Percentiles rank a stretch among this genome's conserved stretches.
phyloP scores from a whole-genome alignment of 2,113 vertebrate genomes.

The Atherinomorus stipes region DNA sequence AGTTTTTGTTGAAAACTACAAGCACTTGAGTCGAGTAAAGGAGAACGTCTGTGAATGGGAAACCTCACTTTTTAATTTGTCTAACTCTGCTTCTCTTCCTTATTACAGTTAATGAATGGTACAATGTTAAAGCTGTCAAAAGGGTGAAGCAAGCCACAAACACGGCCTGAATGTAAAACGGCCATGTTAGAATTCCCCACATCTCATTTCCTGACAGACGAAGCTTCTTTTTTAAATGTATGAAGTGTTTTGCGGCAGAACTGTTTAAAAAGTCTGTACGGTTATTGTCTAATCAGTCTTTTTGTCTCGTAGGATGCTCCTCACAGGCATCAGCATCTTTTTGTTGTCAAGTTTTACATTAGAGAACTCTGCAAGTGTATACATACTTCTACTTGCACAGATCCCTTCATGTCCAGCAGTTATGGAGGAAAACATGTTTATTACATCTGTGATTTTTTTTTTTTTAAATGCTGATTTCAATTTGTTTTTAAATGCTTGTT shows the following conservation, averaged over 20 bases:
- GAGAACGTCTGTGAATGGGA: slow-evolving; percentile 23
- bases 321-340: slow-evolving; percentile 15
- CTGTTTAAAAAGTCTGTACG: not conserved
- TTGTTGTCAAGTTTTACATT: slow-evolving; percentile 20
- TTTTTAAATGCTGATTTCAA: slow-evolving; percentile 15
- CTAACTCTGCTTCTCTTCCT: slow-evolving; percentile 9
- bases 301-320: slow-evolving; percentile 11
- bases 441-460: slow-evolving; percentile 22
- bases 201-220: slow-evolving; percentile 1
- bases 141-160: slow-evolving; percentile 17
- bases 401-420: slow-evolving; percentile 50
- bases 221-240: no score
- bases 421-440: slow-evolving; percentile 18
- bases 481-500: slow-evolving; percentile 17
- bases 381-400: slow-evolving; percentile 60
- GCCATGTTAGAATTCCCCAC: slow-evolving; percentile 2
- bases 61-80: not conserved
- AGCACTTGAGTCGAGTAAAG: slow-evolving; percentile 19
- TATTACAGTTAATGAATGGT: slow-evolving; percentile 48
- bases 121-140: slow-evolving; percentile 43
- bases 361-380: slow-evolving; percentile 7
- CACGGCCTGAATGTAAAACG: slow-evolving; percentile 46
- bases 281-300: not conserved
- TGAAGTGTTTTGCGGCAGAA: not conserved
- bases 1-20: not conserved